phyloP scores from a whole-genome alignment of 2,113 vertebrate species.

The Aramus guarauna region DNA sequence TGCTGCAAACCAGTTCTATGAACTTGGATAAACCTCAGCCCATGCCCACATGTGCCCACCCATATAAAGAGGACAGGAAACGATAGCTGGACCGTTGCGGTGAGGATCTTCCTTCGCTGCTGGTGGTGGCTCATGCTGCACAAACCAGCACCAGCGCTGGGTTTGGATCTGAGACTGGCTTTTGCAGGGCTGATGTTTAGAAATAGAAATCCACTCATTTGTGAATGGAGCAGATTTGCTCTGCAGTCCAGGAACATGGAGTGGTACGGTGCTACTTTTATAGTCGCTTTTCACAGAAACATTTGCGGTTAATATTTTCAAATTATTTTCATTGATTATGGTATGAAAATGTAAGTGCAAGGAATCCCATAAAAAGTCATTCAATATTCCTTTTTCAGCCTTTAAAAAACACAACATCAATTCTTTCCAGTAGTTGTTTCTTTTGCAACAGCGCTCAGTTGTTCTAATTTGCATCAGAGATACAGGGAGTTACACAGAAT shows the following conservation, averaged over 20 bases:
- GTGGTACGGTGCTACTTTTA: background rate
- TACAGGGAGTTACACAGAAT: background rate
- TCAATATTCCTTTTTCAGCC: background rate
- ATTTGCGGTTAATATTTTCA: background rate
- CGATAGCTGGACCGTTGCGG: rapidly evolving
- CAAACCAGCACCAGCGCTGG: background rate
- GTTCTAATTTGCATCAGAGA: background rate
- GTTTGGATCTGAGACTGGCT: background rate
- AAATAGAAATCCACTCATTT: background rate
- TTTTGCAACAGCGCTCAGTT: background rate
- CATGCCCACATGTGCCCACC: rapidly evolving
- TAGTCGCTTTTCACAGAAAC: background rate
- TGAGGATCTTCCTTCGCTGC: background rate
- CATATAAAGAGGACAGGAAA: background rate
- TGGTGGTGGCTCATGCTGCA: background rate
- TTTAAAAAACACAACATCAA: background rate
- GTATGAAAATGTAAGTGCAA: background rate
- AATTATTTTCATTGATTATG: background rate
- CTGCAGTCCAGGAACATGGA: background rate
- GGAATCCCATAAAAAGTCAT: background rate
- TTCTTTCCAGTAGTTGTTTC: background rate
- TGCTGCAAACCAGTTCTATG: background rate
- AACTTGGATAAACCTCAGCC: background rate
- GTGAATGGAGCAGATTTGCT: background rate
- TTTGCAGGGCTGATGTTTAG: background rate